Evolutionary conservation across 1,140 invertebrate genomes (phyloP), one percentile per base, ranked within the genome.

Genomic region (Ceratosolen fusciceps): DNA sequence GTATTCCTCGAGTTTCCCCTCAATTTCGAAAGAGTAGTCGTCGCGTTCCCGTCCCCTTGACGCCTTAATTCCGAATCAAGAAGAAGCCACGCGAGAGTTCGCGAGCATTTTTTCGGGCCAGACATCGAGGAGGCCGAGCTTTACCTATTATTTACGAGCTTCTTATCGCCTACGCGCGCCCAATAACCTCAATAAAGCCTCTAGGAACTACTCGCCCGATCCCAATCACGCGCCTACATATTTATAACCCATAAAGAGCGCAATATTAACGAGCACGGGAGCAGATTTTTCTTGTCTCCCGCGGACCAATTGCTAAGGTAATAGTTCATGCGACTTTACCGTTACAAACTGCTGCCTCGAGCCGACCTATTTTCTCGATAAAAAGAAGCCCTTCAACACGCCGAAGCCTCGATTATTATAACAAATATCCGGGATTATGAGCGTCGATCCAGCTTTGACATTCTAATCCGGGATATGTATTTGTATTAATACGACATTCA

Each of bases 1-100:
- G 58, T 54, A 19, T 34, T 37, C 24, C 71, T 7, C 54, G 54
- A 58, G 71, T 58, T 74, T 16, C 47, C 14, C 47, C n/a, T 71
- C 52, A 77, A 62, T 72, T 78, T 73, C 49, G 77, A 43, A 73
- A 9, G 24, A 12, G 39, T 43, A 7, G 39, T 43, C 12, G 19
- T 19, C 9, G 10, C 49, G 49, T 16, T 19, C 5, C 49, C 49
- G 14, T 52, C 21, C 5, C 39, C 39, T 5, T 52, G 10, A 29
- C 4, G 8, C 24, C 12, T 58, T 29, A 29, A 58, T 58, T 31
- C 31, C 19, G 34, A 14, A 65, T 39, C 16, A 31, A 31, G 0
- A 16, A 19, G 14, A 0, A 2, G 10, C 31, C 60, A 0, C 9
- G 60, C n/a, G 5, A 31, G 34, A 19, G 34, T 34, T 37, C 29